Evolutionary conservation across 2,888 invertebrate species (phyloP).

Genomic region (Archips xylosteana): DNA sequence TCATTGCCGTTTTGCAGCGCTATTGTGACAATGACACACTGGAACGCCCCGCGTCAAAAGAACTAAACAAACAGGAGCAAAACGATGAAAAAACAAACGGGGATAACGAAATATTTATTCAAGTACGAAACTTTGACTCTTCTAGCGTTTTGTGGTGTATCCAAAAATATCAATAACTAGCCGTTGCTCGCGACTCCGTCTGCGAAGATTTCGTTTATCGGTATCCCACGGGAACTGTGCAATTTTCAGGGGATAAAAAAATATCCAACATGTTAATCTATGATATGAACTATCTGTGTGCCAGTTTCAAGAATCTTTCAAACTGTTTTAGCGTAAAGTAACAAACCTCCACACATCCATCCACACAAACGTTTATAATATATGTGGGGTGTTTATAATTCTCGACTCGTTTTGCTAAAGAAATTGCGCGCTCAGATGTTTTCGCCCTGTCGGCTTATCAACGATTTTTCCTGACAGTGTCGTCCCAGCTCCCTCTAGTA

Average conservation of each 20-base stretch:
- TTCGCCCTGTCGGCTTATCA: not conserved
- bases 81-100: not conserved
- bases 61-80: not conserved
- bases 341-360: no score
- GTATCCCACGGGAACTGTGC: no score
- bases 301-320: no score
- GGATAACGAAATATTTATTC: not conserved
- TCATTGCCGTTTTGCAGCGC: conserved; percentile 4
- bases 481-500: not conserved
- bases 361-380: no score
- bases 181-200: no score
- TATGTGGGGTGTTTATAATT: no score
- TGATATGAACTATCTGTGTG: no score
- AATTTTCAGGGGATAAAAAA: no score
- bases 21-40: conserved; percentile 5
- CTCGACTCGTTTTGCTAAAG: not conserved
- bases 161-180: not conserved
- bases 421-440: not conserved
- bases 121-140: not conserved
- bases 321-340: no score
- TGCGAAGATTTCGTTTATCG: no score
- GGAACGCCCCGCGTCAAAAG: not conserved
- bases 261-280: no score
- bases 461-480: not conserved
- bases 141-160: not conserved